Base-by-base conservation (phyloP, 2,113 vertebrate genomes). In the western clawed frog (Xenopus tropicalis) region DNA sequence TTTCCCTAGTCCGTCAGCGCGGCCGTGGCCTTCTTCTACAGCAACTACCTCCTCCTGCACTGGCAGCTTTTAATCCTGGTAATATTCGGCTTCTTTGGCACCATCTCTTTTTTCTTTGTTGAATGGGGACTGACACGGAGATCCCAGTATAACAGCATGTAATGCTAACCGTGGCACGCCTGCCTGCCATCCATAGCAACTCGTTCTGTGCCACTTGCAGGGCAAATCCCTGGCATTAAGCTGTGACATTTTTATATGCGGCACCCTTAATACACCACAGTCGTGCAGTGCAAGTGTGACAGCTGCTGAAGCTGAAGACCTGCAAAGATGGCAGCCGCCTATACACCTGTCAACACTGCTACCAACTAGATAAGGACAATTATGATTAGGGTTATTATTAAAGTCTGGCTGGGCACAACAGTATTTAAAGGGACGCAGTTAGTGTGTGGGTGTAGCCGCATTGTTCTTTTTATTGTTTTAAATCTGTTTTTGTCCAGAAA, bases 31-130 rank as follows among this genome's bases (percentile, higher is more conserved):
- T 98, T 94, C 86, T 96, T 93, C 93, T 99, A 99, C 92, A 98
- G 97, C 78, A 98, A 98, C 91, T 97, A 95, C 83, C 91, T 99
- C 66, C 86, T 95, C 23, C 93, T 99, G 19, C 93, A 95, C 73
- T 99, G 97, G 97, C 97, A 99, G 75, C 94, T 99, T 61, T 91
- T 99, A 79, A 90, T 98, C 86, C 92, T 99, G 93, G 93, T 95
- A 56, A 0, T 93, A 1, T 61, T 88, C 48, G 94, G 95, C 0
- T 95, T 98, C 62, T 83, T 91, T 51, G 97, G 97, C 1, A 89
- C 95, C 0, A 14, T 96, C 0, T 91, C 93, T 10, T 99, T 99
- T 86, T 96, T 99, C 61, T 6, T 83, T 0, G 95, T 92, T 43
- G 97, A 99, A 78, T 86, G 89, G 91, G 23, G 80, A 23, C 91